These are phyloP conservation scores for Sphaerophoria taeniata DNA, from an alignment of 2,888 invertebrate species.

Conservation along the genomic window DNA sequence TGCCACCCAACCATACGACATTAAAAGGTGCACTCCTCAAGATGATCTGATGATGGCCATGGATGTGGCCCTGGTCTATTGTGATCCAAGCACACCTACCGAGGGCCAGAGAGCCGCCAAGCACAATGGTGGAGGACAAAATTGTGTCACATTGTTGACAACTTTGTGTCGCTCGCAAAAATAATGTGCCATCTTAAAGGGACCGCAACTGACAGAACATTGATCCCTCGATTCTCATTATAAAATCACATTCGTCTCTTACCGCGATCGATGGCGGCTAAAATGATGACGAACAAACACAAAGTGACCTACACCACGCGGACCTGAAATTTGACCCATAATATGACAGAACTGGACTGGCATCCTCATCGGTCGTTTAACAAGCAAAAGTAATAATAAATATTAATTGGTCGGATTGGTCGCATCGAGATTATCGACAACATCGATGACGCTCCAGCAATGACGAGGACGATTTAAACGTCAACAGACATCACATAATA, in stretches of 20 bases:
- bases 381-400: conserved; percentile 38
- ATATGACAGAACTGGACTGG: conserved; percentile 66
- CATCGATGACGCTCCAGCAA: conserved; percentile 3
- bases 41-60: conserved; percentile 8
- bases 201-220: conserved; percentile 54
- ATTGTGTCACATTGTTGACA: conserved; percentile 69
- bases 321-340: conserved; percentile 54
- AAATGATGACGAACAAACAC: not conserved
- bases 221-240: conserved; percentile 56
- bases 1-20: conserved; percentile 35
- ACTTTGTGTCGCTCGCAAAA: conserved; percentile 42
- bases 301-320: conserved; percentile 62
- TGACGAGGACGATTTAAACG: conserved; percentile 64
- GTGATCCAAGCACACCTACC: conserved; percentile 21
- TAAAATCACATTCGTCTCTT: conserved; percentile 34
- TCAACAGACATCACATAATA: conserved; percentile 73
- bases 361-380: not conserved
- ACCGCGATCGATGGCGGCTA: not conserved
- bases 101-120: conserved; percentile 27
- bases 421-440: conserved; percentile 41
- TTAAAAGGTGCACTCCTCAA: not conserved
- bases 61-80: conserved; percentile 35
- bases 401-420: conserved; percentile 25
- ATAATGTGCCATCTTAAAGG: conserved; percentile 46
- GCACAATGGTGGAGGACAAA: conserved; percentile 47